Percentiles rank a stretch among this genome's conserved stretches.
Conservation (phyloP, 2,888 invertebrate species). For the Furcula furcula region DNA sequence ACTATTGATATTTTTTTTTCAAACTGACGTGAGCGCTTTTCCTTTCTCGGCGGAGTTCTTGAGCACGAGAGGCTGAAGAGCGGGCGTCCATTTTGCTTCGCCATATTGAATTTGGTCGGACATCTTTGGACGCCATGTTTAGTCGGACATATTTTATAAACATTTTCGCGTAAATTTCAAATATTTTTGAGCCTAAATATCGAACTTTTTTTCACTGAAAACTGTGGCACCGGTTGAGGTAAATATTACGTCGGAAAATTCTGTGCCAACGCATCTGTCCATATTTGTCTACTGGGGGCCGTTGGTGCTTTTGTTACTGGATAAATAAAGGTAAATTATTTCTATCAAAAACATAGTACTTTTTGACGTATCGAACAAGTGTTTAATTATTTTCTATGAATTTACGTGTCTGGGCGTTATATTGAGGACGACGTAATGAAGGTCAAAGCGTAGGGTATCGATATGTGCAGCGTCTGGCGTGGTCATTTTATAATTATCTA, state of each 20-base stretch:
- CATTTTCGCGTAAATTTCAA: slow-evolving; percentile 84
- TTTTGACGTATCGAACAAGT: slow-evolving; percentile 79
- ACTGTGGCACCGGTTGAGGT: slow-evolving; percentile 58
- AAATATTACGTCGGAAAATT: slow-evolving; percentile 64
- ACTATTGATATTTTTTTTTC: slow-evolving; percentile 21
- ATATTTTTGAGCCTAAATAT: slow-evolving; percentile 77
- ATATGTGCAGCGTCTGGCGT: slow-evolving; percentile 54
- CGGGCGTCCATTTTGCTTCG: slow-evolving; percentile 81
- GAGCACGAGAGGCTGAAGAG: slow-evolving; percentile 43
- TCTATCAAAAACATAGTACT: slow-evolving; percentile 69
- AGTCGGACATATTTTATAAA: slow-evolving; percentile 89
- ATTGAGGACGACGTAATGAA: slow-evolving; percentile 50
- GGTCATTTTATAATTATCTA: slow-evolving; percentile 70
- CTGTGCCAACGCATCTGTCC: slow-evolving; percentile 71
- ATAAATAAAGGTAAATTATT: slow-evolving; percentile 81
- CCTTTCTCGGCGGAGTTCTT: slow-evolving; percentile 44
- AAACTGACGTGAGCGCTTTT: slow-evolving; percentile 45
- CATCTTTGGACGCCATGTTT: slow-evolving; percentile 88
- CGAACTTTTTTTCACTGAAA: slow-evolving; percentile 77
- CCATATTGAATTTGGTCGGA: slow-evolving; percentile 84
- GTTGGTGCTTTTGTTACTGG: slow-evolving; percentile 76
- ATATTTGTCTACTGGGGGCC: slow-evolving; percentile 72
- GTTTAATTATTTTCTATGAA: slow-evolving; percentile 71
- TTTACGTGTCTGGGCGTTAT: slow-evolving; percentile 46
- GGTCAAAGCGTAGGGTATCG: slow-evolving; percentile 56